Base-by-base conservation (phyloP, 2,888 invertebrate genomes). In the Drosophila melanocephala region DNA sequence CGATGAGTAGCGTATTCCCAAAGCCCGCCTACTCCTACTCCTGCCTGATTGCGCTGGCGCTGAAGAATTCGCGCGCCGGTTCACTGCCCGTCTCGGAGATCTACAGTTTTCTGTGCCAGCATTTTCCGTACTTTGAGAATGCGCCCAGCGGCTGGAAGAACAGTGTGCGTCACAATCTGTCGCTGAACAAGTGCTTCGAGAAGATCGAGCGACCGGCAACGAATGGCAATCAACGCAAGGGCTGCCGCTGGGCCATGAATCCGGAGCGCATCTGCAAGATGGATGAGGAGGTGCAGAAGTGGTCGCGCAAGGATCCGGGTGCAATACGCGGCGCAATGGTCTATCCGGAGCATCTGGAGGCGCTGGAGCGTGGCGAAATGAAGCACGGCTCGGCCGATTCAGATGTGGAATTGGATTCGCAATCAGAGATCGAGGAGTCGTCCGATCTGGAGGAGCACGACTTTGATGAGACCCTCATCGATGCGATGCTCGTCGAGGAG, bases 131-230 rank as follows among this genome's bases (percentile, higher is more conserved):
- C 93, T 99, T 99, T 93, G 98, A 98, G 94, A 99, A 98, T 1
- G 99, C 99, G 14, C 99, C 99, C 30, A 98, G 97, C 92, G 99
- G 99, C 22, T 99, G 99, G 99, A 99, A 99, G 94, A 99, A 99
- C 93, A 99, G 99, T 5, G 99, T 99, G 1, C 95, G 99, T 83
- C 99, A 99, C 93, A 99, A 99, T 94, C 95, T 99, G 84, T 99
- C 98, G 82, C 94, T 99, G 86, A 99, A 99, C 94, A 99, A 99
- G 94, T 99, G 99, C 94, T 99, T 99, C 94, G 98, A 98, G 92
- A 99, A 99, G 94, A 98, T 99, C 77, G 99, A 99, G 92, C 98
- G 98, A 89, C 98, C 98, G 0, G 96, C 97, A 0, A 96, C 97
- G 55, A 97, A 97, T 93, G 97, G 97, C 35, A 96, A 96, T 89